Evolutionary conservation across 2,888 invertebrate species (phyloP).

Genomic region (Cataglyphis livida): DNA sequence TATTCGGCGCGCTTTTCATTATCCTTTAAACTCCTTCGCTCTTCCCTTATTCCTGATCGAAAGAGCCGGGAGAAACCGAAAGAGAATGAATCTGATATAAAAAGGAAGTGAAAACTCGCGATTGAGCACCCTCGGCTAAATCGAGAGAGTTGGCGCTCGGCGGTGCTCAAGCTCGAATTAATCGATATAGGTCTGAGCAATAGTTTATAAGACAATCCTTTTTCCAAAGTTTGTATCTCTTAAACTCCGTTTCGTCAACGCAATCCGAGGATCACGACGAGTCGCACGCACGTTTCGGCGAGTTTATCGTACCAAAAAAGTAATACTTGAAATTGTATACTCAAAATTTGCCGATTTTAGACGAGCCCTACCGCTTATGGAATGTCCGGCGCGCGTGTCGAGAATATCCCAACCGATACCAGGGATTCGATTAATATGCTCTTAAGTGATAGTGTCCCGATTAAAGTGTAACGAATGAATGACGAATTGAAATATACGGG

Average conservation of each 20-base stretch:
- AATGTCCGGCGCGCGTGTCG: slow-evolving; percentile 48
- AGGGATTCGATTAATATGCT: slow-evolving; percentile 60
- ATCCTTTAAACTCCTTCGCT: background rate
- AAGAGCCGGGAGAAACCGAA: slow-evolving; percentile 28
- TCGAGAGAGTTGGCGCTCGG: slow-evolving; percentile 52
- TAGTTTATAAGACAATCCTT: slow-evolving; percentile 45
- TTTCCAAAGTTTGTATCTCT: background rate
- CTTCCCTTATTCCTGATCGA: background rate
- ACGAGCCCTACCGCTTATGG: slow-evolving; percentile 13
- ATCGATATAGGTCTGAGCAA: slow-evolving; percentile 39
- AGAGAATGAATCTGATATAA: slow-evolving; percentile 47
- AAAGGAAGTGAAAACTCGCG: slow-evolving; percentile 55
- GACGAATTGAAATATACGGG: slow-evolving; percentile 56
- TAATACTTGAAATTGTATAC: background rate
- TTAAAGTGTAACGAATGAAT: slow-evolving; percentile 72
- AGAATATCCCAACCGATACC: slow-evolving; percentile 71
- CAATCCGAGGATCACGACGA: slow-evolving; percentile 27
- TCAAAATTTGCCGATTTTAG: slow-evolving; percentile 1
- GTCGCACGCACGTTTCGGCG: slow-evolving; percentile 27
- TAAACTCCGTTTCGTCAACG: slow-evolving; percentile 4
- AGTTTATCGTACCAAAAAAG: slow-evolving; percentile 14
- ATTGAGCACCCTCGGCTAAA: slow-evolving; percentile 55
- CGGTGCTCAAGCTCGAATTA: slow-evolving; percentile 54
- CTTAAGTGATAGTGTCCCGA: slow-evolving; percentile 67
- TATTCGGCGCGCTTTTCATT: background rate